phyloP scores from a whole-genome alignment of 2,113 vertebrate genomes.

The Acrocephalus arundinaceus region DNA sequence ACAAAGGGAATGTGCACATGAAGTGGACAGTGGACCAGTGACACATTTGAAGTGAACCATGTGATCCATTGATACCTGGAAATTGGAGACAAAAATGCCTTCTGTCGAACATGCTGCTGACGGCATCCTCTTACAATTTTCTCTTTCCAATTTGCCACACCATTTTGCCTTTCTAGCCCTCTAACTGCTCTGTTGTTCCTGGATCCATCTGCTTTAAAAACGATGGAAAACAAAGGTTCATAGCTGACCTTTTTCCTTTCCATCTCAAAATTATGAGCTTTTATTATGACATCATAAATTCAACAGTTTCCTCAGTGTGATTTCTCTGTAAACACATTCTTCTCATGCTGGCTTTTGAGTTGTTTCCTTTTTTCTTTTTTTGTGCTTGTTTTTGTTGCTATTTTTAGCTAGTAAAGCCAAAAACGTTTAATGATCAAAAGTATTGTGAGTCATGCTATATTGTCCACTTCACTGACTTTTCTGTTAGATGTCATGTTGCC shows the following conservation, averaged over 20 bases:
- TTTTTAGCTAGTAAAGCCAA: not conserved
- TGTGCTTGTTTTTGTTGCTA: not conserved
- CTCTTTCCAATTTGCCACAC: not conserved
- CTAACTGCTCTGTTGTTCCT: not conserved
- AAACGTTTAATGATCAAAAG: not conserved
- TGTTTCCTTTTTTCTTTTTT: not conserved
- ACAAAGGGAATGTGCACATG: not conserved
- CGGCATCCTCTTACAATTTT: not conserved
- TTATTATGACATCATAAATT: not conserved
- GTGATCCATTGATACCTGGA: not conserved
- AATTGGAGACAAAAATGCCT: not conserved
- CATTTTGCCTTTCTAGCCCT: not conserved
- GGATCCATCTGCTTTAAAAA: not conserved
- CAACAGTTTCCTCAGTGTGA: not conserved
- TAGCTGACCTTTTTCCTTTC: not conserved
- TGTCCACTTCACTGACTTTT: not conserved
- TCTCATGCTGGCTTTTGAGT: not conserved
- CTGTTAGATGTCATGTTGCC: not conserved
- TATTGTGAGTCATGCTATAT: not conserved
- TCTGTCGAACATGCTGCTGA: not conserved
- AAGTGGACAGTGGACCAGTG: not conserved
- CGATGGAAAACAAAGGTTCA: not conserved
- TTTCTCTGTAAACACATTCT: not conserved
- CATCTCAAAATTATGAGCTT: not conserved
- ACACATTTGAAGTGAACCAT: not conserved